phyloP scores from a whole-genome alignment of 1,140 invertebrate species.

The Aphaenogaster floridana region DNA sequence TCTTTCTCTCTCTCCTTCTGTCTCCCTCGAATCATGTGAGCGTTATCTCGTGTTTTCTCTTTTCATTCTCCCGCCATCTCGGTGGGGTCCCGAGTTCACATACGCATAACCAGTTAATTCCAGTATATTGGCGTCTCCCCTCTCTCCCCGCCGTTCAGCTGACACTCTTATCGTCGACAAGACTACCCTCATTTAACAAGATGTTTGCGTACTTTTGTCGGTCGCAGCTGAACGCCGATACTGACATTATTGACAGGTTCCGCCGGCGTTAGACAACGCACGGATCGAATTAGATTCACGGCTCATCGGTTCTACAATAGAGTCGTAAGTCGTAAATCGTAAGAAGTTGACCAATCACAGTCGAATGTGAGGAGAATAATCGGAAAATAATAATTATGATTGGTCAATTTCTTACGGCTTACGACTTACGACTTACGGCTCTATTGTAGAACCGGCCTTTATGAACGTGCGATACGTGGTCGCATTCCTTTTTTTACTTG shows the following conservation, averaged over 20 bases:
- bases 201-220: constrained; percentile 41
- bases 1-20: constrained; percentile 24
- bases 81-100: constrained; percentile 70
- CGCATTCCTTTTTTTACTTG: neutral
- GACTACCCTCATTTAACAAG: constrained; percentile 46
- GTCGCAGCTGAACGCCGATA: constrained; percentile 14
- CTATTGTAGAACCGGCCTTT: too few relatives aligned
- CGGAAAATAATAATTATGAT: too few relatives aligned
- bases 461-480: neutral
- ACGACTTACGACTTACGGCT: too few relatives aligned
- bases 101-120: constrained; percentile 69
- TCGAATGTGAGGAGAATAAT: too few relatives aligned
- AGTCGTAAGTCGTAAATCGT: too few relatives aligned
- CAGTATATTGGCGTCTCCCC: neutral
- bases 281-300: neutral
- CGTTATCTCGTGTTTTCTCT: constrained; percentile 55
- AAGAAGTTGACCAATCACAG: too few relatives aligned
- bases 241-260: neutral
- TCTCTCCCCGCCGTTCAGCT: constrained; percentile 10
- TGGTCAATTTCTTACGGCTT: too few relatives aligned
- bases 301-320: too few relatives aligned
- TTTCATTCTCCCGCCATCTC: constrained; percentile 42
- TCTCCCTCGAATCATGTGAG: constrained; percentile 68
- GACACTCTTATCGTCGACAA: constrained; percentile 25
- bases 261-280: neutral